Evolutionary conservation across 2,113 vertebrate species (phyloP).

Genomic region (Cinclus cinclus): DNA sequence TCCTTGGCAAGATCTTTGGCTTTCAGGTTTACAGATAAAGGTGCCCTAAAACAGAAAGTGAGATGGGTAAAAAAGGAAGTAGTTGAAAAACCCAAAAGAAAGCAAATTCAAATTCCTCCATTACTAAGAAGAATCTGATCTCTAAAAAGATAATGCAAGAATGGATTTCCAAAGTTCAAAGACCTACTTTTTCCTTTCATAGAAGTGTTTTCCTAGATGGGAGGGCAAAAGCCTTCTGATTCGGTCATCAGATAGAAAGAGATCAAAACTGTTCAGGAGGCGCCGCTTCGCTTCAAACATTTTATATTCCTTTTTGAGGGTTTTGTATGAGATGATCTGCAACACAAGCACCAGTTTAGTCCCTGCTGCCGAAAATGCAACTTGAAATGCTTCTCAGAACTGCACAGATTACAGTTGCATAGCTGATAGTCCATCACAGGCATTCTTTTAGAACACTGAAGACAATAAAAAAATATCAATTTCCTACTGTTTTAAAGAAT

Average conservation of each 20-base stretch:
- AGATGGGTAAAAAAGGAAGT: not conserved
- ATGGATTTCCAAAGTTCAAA: not conserved
- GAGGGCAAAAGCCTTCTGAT: conserved; percentile 83
- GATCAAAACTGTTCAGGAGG: conserved; percentile 81
- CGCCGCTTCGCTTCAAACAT: conserved; percentile 84
- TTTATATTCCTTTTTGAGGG: conserved; percentile 86
- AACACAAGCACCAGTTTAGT: not conserved
- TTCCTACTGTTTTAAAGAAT: not conserved
- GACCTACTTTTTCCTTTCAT: conserved; percentile 82
- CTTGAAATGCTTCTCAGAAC: not conserved
- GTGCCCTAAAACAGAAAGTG: conserved; percentile 67
- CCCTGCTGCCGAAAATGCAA: not conserved
- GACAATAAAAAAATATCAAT: not conserved
- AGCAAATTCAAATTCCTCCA: not conserved
- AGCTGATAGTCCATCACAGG: not conserved
- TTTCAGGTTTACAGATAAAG: conserved; percentile 80
- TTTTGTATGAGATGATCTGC: conserved; percentile 85
- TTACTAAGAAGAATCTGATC: not conserved
- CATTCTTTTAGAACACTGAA: not conserved
- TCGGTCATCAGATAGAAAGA: conserved; percentile 86
- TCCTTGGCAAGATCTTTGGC: conserved; percentile 78
- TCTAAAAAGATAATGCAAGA: not conserved
- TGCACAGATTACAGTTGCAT: not conserved
- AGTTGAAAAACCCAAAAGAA: not conserved
- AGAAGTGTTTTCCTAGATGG: conserved; percentile 88